phyloP scores from a whole-genome alignment of 1,140 invertebrate species.

The Monomorium pharaonis region DNA sequence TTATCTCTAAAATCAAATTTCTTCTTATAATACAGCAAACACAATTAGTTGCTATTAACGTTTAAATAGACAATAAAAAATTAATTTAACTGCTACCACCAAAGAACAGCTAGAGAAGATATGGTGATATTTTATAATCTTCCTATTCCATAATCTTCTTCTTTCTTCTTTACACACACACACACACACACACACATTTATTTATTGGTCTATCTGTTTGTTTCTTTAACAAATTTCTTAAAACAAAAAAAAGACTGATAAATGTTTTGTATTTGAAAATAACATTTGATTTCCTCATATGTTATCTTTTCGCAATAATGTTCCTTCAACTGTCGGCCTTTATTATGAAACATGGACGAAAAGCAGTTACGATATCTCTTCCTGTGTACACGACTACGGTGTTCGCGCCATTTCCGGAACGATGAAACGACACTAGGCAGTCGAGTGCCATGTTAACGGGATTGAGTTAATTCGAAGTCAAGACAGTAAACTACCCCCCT shows the following conservation, averaged over 20 bases:
- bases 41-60: too few species aligned
- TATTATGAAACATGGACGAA: conserved; percentile 29
- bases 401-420: conserved; percentile 38
- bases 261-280: too few species aligned
- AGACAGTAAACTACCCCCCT: conserved; percentile 47
- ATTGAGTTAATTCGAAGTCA: conserved; percentile 56
- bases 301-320: not conserved
- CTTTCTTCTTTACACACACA: too few species aligned
- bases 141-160: too few species aligned
- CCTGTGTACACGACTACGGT: not conserved
- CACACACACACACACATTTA: not conserved
- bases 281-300: not conserved
- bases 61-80: too few species aligned
- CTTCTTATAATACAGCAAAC: too few species aligned
- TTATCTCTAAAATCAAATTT: too few species aligned
- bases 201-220: not conserved
- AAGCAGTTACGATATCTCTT: conserved; percentile 50
- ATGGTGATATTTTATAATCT: too few species aligned
- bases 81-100: too few species aligned
- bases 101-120: too few species aligned
- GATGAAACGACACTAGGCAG: conserved; percentile 39
- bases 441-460: conserved; percentile 41
- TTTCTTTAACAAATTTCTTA: not conserved
- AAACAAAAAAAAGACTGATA: not conserved
- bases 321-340: conserved; percentile 10